Base-by-base conservation (phyloP, 2,888 invertebrate species). In the Troides helena region DNA sequence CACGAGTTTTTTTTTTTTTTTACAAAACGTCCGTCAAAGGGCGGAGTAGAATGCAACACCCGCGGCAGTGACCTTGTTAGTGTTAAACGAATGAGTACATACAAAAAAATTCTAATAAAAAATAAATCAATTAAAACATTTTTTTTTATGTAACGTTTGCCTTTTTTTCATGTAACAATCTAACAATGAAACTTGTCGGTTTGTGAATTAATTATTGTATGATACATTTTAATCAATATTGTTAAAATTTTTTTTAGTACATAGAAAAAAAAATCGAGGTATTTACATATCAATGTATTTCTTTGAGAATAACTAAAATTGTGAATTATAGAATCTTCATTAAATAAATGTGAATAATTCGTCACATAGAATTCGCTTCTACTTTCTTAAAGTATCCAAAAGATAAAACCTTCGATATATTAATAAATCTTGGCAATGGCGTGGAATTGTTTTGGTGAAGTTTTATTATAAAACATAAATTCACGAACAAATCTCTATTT, bases 21-120 rank as follows among this genome's bases (percentile, higher is more conserved):
- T 78, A 79, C 77, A 84, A 85, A 81, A 82, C 78, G 79, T 82
- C 77, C 81, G 76, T 75, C 74, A 74, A 74, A 79, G 78, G 81
- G 81, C 75, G 71, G 71, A 74, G 76, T 80, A 82, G 78, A 79
- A 80, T 81, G 80, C 76, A 80, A 80, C 78, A 77, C 73, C 72
- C 75, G 79, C 79, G 88, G 89, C 89, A 89, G 89, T 89, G 89
- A 50, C 50, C 50, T 14, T 50, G 14, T 12, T 50, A 50, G 46
- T 17, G 17, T 5, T 50, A 18, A 50, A 17, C 14, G 18, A 17
- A 18, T 50, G 17, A 50, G 5, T 50, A 14, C 10, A 2, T 50
- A 50, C 18, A 50, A 18, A 12, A 50, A 50, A 50, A 50, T 17
- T 18, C 17, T 50, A 17, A 50, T 17, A 50, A 50, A 50, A 50